Conservation (phyloP, 1,140 invertebrate species). For the Bombus pyrosoma region DNA sequence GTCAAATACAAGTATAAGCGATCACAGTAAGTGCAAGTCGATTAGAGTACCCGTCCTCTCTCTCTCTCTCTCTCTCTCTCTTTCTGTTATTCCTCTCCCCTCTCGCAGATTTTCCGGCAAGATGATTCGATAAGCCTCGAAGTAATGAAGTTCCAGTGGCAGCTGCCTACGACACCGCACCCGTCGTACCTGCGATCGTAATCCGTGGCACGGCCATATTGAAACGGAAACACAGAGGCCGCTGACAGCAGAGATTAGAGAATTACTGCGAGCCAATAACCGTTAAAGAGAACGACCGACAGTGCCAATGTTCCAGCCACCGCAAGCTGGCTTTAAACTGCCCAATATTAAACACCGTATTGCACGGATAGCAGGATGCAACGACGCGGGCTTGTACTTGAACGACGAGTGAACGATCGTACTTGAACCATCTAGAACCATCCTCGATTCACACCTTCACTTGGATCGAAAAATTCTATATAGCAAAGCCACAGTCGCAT, state of each 20-base stretch:
- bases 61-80: no score
- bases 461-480: background rate
- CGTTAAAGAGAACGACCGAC: slow-evolving; percentile 80
- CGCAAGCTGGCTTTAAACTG: slow-evolving; percentile 74
- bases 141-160: slow-evolving; percentile 74
- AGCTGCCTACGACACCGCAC: slow-evolving; percentile 68
- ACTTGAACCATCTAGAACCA: background rate
- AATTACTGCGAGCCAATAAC: slow-evolving; percentile 80
- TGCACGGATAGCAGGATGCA: slow-evolving; percentile 59
- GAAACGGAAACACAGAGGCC: slow-evolving; percentile 78
- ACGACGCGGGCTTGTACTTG: slow-evolving; percentile 35
- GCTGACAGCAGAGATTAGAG: slow-evolving; percentile 80
- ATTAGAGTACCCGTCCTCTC: background rate
- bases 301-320: slow-evolving; percentile 69
- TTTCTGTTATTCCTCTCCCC: slow-evolving; percentile 27
- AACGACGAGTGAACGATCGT: background rate
- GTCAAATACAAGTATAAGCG: background rate
- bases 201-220: slow-evolving; percentile 75
- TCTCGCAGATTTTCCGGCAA: slow-evolving; percentile 57
- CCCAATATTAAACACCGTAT: slow-evolving; percentile 75
- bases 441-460: background rate
- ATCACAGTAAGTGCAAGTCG: slow-evolving; percentile 13
- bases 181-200: slow-evolving; percentile 66
- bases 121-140: slow-evolving; percentile 72
- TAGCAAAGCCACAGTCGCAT: no score